Evolutionary conservation across 2,888 invertebrate species (phyloP), one percentile per base, ranked within the genome.

Genomic region (Agrilus mali): DNA sequence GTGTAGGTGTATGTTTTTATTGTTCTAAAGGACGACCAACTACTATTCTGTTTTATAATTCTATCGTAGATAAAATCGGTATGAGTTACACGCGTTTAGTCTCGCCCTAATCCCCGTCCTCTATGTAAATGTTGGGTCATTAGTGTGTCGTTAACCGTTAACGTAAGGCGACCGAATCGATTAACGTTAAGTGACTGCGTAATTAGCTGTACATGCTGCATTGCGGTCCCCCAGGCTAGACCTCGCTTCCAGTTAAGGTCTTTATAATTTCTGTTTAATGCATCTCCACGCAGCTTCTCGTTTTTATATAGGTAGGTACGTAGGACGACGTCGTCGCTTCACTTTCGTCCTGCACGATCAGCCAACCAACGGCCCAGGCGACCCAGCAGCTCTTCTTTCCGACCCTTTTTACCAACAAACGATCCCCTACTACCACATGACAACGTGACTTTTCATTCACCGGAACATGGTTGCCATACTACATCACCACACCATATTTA

Each of bases 111-210:
- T 50, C 51, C 50, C 50, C 51, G 50, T 50, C 52, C 48, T 59
- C 63, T 66, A 66, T 67, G 67, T 64, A 67, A 67, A 66, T 66
- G 63, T 58, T 51, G 58, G 63, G 65, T 66, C 66, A 67, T 67
- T 67, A 67, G 66, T 66, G 66, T 66, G 65, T 67, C 67, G 66
- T 67, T 67, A 67, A 67, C 64, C 67, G 65, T 65, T 61, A 66
- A 66, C 65, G 66, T 67, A 66, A 67, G 67, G 67, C 66, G 63
- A 65, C 66, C 65, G 62, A 66, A 67, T 67, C 67, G 67, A 67
- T 67, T 67, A 67, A 67, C 66, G 66, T 66, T 67, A 67, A 67
- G 67, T 67, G 67, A 67, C 67, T 67, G 64, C 64, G 67, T 67
- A 67, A 67, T 67, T 67, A 67, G 66, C 67, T 67, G 64, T 65